Conservation (phyloP, 2,113 vertebrate species). For the Clarias batrachus region DNA sequence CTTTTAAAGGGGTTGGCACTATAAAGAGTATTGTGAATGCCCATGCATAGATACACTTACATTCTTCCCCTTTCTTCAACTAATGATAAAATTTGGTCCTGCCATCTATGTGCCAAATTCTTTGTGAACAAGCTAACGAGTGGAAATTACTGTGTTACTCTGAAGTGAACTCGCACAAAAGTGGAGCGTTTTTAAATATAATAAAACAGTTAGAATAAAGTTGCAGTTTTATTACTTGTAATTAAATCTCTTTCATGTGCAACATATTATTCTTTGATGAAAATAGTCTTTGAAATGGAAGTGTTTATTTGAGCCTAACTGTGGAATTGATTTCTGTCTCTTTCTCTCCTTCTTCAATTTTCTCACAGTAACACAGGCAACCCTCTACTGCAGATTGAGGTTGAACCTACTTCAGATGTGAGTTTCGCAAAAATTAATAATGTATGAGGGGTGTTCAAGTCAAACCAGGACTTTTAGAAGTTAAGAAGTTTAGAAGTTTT, state of each 20-base stretch:
- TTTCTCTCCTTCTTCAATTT: constrained; percentile 21
- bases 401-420: constrained; percentile 95
- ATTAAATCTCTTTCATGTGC: constrained; percentile 2
- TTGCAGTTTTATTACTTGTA: not conserved
- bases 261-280: not conserved
- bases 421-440: constrained; percentile 60
- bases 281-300: constrained; percentile 2
- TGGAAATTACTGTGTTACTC: not conserved
- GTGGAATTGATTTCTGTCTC: not conserved
- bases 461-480: no score
- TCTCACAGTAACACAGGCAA: constrained; percentile 85
- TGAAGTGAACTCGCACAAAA: not conserved
- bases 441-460: no score
- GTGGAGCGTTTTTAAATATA: not conserved
- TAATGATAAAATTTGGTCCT: not conserved
- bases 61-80: not conserved
- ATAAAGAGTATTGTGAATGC: not conserved
- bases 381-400: constrained; percentile 97
- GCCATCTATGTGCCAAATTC: not conserved
- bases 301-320: not conserved
- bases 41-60: not conserved
- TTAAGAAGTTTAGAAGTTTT: no score
- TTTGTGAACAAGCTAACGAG: not conserved
- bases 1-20: not conserved
- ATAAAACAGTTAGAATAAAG: not conserved